Percentiles rank a stretch among this genome's conserved stretches.
phyloP scores from a whole-genome alignment of 1,140 invertebrate species.

The Megathymus violae region DNA sequence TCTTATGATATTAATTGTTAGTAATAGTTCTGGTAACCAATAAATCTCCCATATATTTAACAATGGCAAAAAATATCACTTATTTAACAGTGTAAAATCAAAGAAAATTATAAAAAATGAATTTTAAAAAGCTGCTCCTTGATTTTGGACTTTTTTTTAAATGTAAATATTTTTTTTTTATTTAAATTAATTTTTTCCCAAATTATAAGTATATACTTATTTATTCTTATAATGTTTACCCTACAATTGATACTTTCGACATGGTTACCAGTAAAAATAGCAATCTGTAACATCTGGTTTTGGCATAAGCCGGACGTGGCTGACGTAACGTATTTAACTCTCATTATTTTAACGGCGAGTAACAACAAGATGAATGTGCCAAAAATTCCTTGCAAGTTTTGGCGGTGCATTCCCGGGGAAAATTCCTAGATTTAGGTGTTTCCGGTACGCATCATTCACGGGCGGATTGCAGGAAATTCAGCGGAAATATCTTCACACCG shows the following conservation, averaged over 20 bases:
- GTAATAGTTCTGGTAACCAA: too few relatives aligned
- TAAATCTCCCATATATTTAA: too few relatives aligned
- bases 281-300: slow-evolving; percentile 50
- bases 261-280: slow-evolving; percentile 44
- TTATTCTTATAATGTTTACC: neutral
- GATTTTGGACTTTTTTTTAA: too few relatives aligned
- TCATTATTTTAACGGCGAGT: slow-evolving; percentile 50
- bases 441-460: slow-evolving; percentile 46
- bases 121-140: too few relatives aligned
- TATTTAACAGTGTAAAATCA: too few relatives aligned
- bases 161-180: too few relatives aligned
- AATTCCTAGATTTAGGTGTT: slow-evolving; percentile 60
- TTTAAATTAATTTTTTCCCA: too few relatives aligned
- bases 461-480: slow-evolving; percentile 53
- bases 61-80: too few relatives aligned
- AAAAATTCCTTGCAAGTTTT: slow-evolving; percentile 46
- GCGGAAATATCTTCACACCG: slow-evolving; percentile 53
- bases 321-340: slow-evolving; percentile 59
- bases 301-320: slow-evolving; percentile 47
- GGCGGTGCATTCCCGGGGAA: slow-evolving; percentile 48
- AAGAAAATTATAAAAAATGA: too few relatives aligned
- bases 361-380: slow-evolving; percentile 56
- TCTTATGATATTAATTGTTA: too few relatives aligned
- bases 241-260: neutral
- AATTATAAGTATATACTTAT: too few relatives aligned